A percentile compares a stretch with the other conserved stretches of the same genome.
Conservation (phyloP, 2,113 vertebrate species). For the Engystomops pustulosus region DNA sequence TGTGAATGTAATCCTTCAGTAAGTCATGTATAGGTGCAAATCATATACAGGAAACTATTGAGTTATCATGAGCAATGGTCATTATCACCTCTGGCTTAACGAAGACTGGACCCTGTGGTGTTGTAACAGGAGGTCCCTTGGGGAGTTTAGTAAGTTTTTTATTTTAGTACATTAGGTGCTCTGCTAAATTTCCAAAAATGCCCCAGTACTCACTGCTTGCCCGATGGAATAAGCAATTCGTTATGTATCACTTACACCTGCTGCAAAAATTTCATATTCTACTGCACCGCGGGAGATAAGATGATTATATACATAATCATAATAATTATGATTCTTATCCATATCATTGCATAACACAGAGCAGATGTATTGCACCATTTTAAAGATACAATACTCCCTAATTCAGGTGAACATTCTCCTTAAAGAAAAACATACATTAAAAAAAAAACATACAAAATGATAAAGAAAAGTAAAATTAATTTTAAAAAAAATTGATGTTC, state of each 20-base stretch:
- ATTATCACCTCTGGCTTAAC: too few species aligned
- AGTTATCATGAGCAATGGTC: too few species aligned
- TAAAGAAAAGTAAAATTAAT: not conserved
- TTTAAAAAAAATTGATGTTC: not conserved
- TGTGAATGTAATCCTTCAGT: too few species aligned
- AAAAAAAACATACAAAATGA: not conserved
- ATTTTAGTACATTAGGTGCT: too few species aligned
- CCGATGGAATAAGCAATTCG: too few species aligned
- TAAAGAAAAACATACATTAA: not conserved
- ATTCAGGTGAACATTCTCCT: not conserved
- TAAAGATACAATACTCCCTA: not conserved
- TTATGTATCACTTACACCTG: not conserved
- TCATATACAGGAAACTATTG: too few species aligned
- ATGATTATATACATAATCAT: not conserved
- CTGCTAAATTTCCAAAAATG: too few species aligned
- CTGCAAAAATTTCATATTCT: not conserved
- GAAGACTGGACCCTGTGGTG: too few species aligned
- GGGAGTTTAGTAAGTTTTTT: too few species aligned
- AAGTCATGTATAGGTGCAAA: too few species aligned
- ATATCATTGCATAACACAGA: not conserved
- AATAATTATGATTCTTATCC: not conserved
- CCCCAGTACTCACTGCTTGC: too few species aligned
- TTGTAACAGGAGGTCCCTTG: too few species aligned
- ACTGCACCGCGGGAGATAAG: not conserved
- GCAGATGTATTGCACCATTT: not conserved